Evolutionary conservation across 2,113 vertebrate genomes (phyloP).

Genomic region (Passer domesticus): DNA sequence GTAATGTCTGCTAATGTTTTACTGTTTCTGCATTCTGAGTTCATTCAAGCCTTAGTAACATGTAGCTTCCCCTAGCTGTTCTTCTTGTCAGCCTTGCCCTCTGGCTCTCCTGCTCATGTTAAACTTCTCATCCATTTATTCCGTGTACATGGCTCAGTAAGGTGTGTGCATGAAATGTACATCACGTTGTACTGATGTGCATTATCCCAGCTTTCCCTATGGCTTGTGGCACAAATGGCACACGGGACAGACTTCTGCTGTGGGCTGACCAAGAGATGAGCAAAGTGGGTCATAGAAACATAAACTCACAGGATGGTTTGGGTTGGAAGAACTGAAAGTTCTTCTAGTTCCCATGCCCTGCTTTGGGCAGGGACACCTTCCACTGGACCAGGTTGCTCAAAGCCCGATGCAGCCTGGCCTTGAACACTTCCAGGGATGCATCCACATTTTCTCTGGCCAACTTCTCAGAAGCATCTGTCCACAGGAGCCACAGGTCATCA

Average conservation of each 20-base stretch:
- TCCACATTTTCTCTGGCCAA: accelerated
- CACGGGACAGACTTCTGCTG: accelerated
- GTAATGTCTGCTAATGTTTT: background rate
- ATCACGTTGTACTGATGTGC: accelerated
- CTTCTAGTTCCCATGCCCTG: accelerated
- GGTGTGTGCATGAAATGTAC: accelerated
- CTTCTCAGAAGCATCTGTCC: background rate
- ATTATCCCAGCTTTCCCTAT: background rate
- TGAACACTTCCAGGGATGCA: background rate
- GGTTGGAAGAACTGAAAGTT: background rate
- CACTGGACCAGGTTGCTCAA: background rate
- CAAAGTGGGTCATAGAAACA: background rate
- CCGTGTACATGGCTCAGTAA: accelerated
- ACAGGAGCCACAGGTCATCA: background rate
- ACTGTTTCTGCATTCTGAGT: background rate
- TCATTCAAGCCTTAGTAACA: background rate
- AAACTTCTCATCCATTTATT: background rate
- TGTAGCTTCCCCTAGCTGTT: background rate
- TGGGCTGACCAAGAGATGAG: accelerated
- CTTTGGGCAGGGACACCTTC: background rate
- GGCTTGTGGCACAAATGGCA: background rate
- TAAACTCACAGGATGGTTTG: background rate
- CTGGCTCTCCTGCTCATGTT: background rate
- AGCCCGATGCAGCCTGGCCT: background rate
- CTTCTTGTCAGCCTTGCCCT: accelerated